Evolutionary conservation across 2,797 vertebrate species (phyloP), one percentile per base, ranked within the genome.

Genomic region (Gymnocypris eckloni): DNA sequence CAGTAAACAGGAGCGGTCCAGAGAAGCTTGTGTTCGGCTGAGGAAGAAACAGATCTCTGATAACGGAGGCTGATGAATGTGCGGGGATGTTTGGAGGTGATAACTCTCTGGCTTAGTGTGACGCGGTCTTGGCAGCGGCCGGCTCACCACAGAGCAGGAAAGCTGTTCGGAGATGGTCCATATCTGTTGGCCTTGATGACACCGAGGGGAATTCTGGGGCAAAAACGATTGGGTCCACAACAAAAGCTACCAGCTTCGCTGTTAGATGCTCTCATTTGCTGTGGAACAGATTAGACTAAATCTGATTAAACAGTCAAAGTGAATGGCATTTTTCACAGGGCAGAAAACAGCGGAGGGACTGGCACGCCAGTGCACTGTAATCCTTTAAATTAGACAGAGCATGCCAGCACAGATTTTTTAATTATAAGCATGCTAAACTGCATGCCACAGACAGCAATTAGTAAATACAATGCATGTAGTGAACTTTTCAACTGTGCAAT

Each of bases 41-140:
- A 75, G 50, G 52, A 56, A 87, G 87, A 90, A 91, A 86, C 88
- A 70, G 90, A 89, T 92, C 90, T 86, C 89, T 93, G 93, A 93
- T 94, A 94, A 93, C 91, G 90, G 91, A 93, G 91, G 48, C 91
- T 92, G 92, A 94, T 92, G 89, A 93, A 93, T 92, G 88, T 86
- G 79, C 86, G 81, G 89, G 86, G 89, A 90, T 90, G 89, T 85
- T 88, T 81, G 33, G 90, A 86, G 78, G 91, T 88, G 87, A 93
- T 94, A 94, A 94, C 90, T 94, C 91, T 92, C 86, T 89, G 73
- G 83, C 54, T 88, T 61, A 76, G 64, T 33, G 25, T 61, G 39
- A 48, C 5, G 52, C 4, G n/a, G 1, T 43, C 43, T 81, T 83
- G 83, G 76, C 76, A 64, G 43, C 0, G 20, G 67, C 9, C 8